phyloP scores from a whole-genome alignment of 2,888 invertebrate species.

The Elmis aenea region DNA sequence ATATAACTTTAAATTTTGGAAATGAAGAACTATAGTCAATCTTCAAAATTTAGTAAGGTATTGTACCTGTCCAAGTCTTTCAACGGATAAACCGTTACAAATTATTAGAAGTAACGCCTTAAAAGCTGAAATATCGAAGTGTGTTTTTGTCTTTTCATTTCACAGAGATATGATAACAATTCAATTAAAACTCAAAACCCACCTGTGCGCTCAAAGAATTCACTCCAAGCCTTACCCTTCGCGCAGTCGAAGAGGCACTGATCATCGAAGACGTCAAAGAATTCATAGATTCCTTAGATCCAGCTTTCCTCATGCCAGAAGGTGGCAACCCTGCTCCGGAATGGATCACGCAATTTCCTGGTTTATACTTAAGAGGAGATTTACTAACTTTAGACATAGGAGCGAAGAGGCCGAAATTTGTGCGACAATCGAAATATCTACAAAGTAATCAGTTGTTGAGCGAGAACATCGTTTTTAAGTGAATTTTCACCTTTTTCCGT shows the following conservation, averaged over 20 bases:
- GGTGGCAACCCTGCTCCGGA: conserved; percentile 44
- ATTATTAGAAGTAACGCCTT: too few species aligned
- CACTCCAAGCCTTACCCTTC: conserved; percentile 76
- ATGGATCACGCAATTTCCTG: conserved; percentile 58
- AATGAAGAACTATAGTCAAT: too few species aligned
- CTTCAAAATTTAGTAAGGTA: too few species aligned
- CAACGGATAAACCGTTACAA: too few species aligned
- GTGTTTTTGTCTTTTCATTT: too few species aligned
- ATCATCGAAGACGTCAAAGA: conserved; percentile 52
- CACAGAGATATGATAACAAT: too few species aligned
- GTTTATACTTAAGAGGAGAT: conserved; percentile 70
- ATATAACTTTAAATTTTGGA: too few species aligned
- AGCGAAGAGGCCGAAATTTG: conserved; percentile 89
- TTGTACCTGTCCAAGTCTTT: too few species aligned
- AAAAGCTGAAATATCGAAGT: too few species aligned
- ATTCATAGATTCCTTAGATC: conserved; percentile 82
- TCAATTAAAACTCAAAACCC: too few species aligned
- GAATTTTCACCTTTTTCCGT: conserved; percentile 72
- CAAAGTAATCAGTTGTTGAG: conserved; percentile 15
- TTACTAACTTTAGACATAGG: conserved; percentile 85
- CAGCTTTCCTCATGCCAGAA: conserved; percentile 61
- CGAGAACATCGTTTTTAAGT: not conserved
- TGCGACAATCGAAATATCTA: conserved; percentile 91
- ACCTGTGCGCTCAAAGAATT: conserved; percentile 62
- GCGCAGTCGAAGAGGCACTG: conserved; percentile 51